Conservation (phyloP, 2,888 invertebrate species). For the Rugalucina vietnamica region DNA sequence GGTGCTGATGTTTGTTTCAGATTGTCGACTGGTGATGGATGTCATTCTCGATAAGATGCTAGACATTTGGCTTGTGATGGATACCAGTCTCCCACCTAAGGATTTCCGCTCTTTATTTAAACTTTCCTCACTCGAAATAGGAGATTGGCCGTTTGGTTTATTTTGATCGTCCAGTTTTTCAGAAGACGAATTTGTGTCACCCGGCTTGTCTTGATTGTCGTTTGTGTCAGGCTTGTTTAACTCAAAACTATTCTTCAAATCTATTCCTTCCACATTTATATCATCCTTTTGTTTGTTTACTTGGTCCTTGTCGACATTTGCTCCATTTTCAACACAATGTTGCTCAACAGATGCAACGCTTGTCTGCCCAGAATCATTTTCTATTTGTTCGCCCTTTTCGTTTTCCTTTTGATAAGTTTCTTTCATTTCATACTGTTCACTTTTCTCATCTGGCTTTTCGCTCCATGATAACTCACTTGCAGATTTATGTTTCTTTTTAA, state of each 20-base stretch:
- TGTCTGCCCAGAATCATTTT: too few species aligned
- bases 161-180: not conserved
- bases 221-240: not conserved
- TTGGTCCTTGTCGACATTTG: not conserved
- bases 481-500: not conserved
- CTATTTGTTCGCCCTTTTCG: not conserved
- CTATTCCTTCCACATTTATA: not conserved
- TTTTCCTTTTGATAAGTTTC: not conserved
- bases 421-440: not conserved
- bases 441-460: not conserved
- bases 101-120: not conserved
- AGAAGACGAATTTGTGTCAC: not conserved
- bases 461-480: slow-evolving; percentile 16
- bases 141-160: slow-evolving; percentile 11
- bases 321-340: too few species aligned
- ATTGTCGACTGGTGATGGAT: slow-evolving; percentile 12
- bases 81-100: not conserved
- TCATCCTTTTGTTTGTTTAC: not conserved
- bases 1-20: not conserved
- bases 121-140: slow-evolving; percentile 27
- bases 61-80: slow-evolving; percentile 38
- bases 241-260: not conserved
- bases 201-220: not conserved
- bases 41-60: slow-evolving; percentile 31
- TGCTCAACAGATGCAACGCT: too few species aligned